A percentile compares a stretch with the other conserved stretches of the same genome.
phyloP scores from a whole-genome alignment of 1,140 invertebrate genomes.

The Pseudoatta argentina region DNA sequence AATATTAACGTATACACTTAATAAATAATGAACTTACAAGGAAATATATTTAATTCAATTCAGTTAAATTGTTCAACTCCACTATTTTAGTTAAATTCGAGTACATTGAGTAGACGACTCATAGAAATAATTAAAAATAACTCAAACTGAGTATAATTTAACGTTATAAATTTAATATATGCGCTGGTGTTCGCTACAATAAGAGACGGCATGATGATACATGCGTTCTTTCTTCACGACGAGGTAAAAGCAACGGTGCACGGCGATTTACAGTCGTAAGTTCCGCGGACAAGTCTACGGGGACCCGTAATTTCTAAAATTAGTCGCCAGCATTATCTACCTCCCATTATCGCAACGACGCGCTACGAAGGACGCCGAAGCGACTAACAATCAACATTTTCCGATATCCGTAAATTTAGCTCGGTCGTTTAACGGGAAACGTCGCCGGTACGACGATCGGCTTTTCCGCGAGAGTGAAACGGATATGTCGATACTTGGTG shows the following conservation, averaged over 20 bases:
- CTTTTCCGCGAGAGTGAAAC: conserved; percentile 28
- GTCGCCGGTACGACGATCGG: conserved; percentile 34
- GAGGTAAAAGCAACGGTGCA: neutral
- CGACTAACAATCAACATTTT: conserved; percentile 37
- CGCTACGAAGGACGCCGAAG: conserved; percentile 20
- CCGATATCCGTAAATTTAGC: conserved; percentile 46
- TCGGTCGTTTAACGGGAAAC: conserved; percentile 37
- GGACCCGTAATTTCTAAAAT: conserved; percentile 68
- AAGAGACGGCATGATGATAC: neutral
- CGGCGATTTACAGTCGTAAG: neutral
- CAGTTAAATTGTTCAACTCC: no score
- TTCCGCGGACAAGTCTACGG: neutral
- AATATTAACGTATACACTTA: no score
- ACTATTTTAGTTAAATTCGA: no score
- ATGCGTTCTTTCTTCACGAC: neutral
- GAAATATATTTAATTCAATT: no score
- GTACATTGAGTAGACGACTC: no score
- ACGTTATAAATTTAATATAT: no score
- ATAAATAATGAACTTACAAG: no score
- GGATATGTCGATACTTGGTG: conserved; percentile 26
- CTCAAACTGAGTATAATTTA: no score
- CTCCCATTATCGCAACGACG: conserved; percentile 59
- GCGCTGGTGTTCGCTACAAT: no score
- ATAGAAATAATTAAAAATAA: no score
- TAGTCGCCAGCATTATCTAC: conserved; percentile 58